Evolutionary conservation across 2,797 vertebrate species (phyloP), one percentile per base, ranked within the genome.

Genomic region (Anguilla anguilla): DNA sequence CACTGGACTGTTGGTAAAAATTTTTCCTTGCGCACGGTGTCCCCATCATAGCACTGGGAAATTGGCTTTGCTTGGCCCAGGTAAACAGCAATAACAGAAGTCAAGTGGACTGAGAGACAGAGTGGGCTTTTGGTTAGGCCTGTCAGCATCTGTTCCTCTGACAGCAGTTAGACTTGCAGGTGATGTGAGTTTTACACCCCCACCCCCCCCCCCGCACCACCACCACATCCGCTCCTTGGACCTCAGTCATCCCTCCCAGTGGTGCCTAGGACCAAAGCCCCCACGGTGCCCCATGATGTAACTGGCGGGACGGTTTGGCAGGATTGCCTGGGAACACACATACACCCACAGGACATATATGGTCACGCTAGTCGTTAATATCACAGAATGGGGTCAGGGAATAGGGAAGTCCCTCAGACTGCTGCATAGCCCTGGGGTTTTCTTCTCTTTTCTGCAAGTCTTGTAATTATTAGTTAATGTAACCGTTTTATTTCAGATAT

Each of bases 281-380:
- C 82, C 22, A 22, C 51, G 6, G 82, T 57, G 25, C 49, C 82
- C 19, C 82, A 57, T 83, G 49, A 83, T 83, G 49, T 83, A n/a
- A 83, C 25, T 55, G 82, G 49, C 82, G 25, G n/a, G 43, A n/a
- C 28, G 11, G 49, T 43, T 77, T 77, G 72, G 35, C 35, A 77
- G 72, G 35, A 43, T 43, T 7, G 28, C 17, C 25, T 55, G 46
- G 82, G 46, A 83, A 83, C 51, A 83, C 3, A 43, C n/a, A 49
- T 28, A n/a, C 22, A n/a, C 82, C n/a, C 67, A 11, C 25, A 83
- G 43, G 46, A 53, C 28, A 6, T 43, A n/a, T 13, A 55, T 31
- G 25, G n/a, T 22, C 25, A 6, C 28, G 49, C 82, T 51, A 31
- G 22, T n/a, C 51, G 53, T 49, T 51, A 13, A 77, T 83, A 25